Evolutionary conservation across 2,888 invertebrate species (phyloP).

Genomic region (Drosophila picticornis): DNA sequence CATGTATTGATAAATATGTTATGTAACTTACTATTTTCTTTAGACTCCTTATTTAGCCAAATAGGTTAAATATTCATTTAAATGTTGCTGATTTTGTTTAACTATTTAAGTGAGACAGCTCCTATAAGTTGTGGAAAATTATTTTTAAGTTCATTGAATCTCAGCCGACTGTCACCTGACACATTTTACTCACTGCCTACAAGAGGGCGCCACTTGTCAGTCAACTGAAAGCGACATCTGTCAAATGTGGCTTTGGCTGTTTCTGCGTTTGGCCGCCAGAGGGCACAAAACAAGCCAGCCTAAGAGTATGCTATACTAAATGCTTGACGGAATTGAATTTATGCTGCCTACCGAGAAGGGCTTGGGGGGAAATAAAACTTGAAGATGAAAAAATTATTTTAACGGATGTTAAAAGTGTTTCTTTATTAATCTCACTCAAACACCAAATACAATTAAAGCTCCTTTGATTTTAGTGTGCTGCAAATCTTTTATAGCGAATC

Average conservation of each 20-base stretch:
- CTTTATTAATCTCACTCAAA: background rate
- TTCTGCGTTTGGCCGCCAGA: slow-evolving; percentile 35
- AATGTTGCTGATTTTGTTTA: fast-evolving
- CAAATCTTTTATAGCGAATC: slow-evolving; percentile 73
- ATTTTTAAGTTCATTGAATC: background rate
- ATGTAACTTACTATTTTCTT: background rate
- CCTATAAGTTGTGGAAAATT: background rate
- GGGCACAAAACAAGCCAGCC: slow-evolving; percentile 4
- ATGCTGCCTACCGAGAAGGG: background rate
- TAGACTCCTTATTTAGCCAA: background rate
- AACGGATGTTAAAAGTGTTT: background rate
- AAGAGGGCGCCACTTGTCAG: slow-evolving; percentile 57
- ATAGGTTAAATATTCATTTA: background rate
- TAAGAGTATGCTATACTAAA: slow-evolving; percentile 41
- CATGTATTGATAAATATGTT: background rate
- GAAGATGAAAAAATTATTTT: too few species aligned
- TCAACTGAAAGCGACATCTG: slow-evolving; percentile 65
- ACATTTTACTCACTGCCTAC: slow-evolving; percentile 24
- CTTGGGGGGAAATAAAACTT: background rate
- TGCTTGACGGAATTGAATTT: fast-evolving
- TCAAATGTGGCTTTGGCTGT: slow-evolving; percentile 21
- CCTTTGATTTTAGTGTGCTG: background rate
- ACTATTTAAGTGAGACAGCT: background rate
- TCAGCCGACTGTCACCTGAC: slow-evolving; percentile 1
- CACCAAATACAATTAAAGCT: slow-evolving; percentile 53